These are phyloP conservation scores for Pachycephus smyrnensis DNA, from an alignment of 2,888 invertebrate species.

Conservation along the genomic window DNA sequence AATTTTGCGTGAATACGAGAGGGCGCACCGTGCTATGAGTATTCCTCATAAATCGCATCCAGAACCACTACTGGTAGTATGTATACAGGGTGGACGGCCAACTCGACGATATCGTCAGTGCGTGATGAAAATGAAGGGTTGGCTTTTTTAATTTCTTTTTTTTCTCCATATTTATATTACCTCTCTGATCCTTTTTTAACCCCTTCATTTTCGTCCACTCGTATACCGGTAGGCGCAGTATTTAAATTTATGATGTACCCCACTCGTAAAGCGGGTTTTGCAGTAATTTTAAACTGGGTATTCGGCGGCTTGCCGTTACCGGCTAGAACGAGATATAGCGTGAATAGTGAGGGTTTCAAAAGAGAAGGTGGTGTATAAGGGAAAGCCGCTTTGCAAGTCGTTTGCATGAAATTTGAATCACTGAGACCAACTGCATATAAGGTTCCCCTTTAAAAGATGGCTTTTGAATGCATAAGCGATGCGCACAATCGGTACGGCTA, in stretches of 20 bases:
- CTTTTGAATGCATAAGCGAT: conserved; percentile 42
- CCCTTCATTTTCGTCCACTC: not conserved
- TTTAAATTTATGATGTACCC: conserved; percentile 31
- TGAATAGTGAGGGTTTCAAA: not conserved
- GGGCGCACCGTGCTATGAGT: not conserved
- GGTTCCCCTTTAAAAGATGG: conserved; percentile 29
- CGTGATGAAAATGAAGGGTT: not conserved
- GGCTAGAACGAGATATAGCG: not conserved
- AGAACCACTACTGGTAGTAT: not conserved
- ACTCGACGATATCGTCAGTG: not conserved
- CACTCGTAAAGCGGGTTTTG: conserved; percentile 32
- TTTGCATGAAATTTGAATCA: conserved; percentile 48
- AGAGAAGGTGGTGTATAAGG: not conserved
- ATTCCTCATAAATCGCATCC: not conserved
- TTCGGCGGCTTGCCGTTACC: not conserved
- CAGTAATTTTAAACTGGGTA: conserved; percentile 1
- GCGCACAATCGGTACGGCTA: conserved; percentile 10
- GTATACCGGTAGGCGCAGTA: not conserved
- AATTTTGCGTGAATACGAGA: not conserved
- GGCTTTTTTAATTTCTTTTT: not conserved
- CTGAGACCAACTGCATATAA: conserved; percentile 22
- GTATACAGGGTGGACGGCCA: not conserved
- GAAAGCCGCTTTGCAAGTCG: conserved; percentile 26
- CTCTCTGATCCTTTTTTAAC: not conserved
- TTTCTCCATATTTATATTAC: not conserved